Evolutionary conservation across 2,888 invertebrate genomes (phyloP), one percentile per base, ranked within the genome.

Genomic region (Hydriomena furcata): DNA sequence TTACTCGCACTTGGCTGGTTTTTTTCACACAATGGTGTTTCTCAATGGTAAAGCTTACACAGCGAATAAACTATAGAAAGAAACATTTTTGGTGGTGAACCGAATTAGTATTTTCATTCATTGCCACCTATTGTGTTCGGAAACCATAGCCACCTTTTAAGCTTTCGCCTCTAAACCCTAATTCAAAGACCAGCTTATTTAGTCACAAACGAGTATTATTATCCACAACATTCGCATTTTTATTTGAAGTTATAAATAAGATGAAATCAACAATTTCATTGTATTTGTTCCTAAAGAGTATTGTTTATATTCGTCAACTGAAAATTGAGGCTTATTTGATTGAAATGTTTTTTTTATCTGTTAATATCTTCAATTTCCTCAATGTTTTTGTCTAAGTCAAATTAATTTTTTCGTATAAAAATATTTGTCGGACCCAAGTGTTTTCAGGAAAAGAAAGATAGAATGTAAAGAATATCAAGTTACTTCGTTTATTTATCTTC

Each of bases 61-160:
- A 11, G 4, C n/a, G 24, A 12, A 25, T 24, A 36, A 36, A 1
- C 12, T 24, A 23, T 25, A 25, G 36, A 37, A 37, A 37, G 36
- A 17, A 13, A 10, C 25, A 8, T n/a, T n/a, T n/a, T n/a, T n/a
- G n/a, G n/a, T n/a, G n/a, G n/a, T n/a, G n/a, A n/a, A n/a, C n/a
- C n/a, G n/a, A n/a, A n/a, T n/a, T n/a, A n/a, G n/a, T n/a, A n/a
- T n/a, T n/a, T n/a, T n/a, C n/a, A n/a, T n/a, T n/a, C n/a, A n/a
- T n/a, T n/a, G n/a, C n/a, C n/a, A n/a, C n/a, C n/a, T n/a, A n/a
- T 37, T 37, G 37, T 37, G 5, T n/a, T 25, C 17, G 13, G 36
- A 37, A 34, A 47, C 11, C 12, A 40, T 28, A 40, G 27, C 10
- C 35, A 41, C n/a, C n/a, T n/a, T 41, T 47, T 41, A 35, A 34